Conservation (phyloP, 2,888 invertebrate genomes). For the Eupsilia transversa region DNA sequence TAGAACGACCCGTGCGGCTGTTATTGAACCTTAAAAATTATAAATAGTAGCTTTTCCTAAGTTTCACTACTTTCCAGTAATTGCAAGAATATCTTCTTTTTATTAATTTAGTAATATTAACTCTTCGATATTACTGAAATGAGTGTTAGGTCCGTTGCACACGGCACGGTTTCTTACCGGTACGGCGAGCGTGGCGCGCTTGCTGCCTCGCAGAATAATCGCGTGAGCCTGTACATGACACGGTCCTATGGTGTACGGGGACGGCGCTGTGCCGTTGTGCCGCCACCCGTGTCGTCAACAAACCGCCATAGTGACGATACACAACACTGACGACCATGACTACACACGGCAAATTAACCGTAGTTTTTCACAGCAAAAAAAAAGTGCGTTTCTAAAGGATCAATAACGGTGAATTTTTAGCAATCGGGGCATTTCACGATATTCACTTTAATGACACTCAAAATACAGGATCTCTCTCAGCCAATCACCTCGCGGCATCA, state of each 20-base stretch:
- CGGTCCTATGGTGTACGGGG: not conserved
- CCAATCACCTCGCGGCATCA: slow-evolving; percentile 38
- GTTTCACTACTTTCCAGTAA: no score
- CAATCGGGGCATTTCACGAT: not conserved
- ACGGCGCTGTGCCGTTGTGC: not conserved
- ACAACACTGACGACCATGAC: not conserved
- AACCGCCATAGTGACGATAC: not conserved
- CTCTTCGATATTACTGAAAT: not conserved
- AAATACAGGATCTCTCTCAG: slow-evolving; percentile 10
- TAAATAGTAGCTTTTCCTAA: not conserved
- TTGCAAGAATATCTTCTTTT: not conserved
- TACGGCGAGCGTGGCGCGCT: no score
- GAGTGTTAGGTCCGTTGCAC: not conserved
- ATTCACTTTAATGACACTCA: slow-evolving; percentile 6
- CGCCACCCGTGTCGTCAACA: not conserved
- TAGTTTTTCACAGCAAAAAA: no score
- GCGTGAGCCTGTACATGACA: not conserved
- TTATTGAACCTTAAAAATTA: no score
- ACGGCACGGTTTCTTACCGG: not conserved
- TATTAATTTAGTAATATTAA: no score
- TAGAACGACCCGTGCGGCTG: no score
- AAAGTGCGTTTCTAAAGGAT: not conserved
- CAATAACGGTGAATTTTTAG: not conserved
- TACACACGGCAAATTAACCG: no score
- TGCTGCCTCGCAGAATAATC: not conserved